Conservation (phyloP, 2,888 invertebrate species). For the Caprella mutica region DNA sequence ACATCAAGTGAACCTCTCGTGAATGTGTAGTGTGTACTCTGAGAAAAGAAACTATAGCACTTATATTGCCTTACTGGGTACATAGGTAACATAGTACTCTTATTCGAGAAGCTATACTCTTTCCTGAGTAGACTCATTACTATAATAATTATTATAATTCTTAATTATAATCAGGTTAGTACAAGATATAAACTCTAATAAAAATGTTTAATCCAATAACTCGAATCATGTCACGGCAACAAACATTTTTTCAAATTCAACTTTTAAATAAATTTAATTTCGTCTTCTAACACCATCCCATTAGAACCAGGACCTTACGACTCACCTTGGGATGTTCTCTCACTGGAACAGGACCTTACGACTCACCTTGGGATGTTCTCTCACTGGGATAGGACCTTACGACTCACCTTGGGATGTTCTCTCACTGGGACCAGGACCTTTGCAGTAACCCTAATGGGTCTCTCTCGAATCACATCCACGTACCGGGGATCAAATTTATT, state of each 20-base stretch:
- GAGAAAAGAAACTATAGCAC: too few species aligned
- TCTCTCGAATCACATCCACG: slow-evolving; percentile 66
- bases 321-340: slow-evolving; percentile 61
- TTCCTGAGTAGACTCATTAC: too few species aligned
- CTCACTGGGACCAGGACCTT: slow-evolving; percentile 73
- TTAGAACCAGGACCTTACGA: too few species aligned
- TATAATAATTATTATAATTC: not conserved
- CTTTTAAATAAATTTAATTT: too few species aligned
- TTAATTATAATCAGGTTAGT: not conserved
- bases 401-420: slow-evolving; percentile 58
- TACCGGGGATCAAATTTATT: slow-evolving; percentile 29
- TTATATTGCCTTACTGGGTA: too few species aligned
- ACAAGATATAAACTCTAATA: not conserved
- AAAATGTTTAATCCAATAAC: not conserved
- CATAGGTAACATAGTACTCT: too few species aligned
- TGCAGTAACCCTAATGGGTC: slow-evolving; percentile 74
- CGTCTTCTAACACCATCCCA: not conserved
- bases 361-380: slow-evolving; percentile 59
- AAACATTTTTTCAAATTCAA: too few species aligned
- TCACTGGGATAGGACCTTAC: slow-evolving; percentile 74
- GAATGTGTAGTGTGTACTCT: too few species aligned
- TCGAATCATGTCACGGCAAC: not conserved
- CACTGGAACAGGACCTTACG: too few species aligned
- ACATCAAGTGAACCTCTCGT: too few species aligned
- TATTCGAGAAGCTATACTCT: too few species aligned